phyloP scores from a whole-genome alignment of 2,113 vertebrate genomes.

The Sceloporus tristichus region DNA sequence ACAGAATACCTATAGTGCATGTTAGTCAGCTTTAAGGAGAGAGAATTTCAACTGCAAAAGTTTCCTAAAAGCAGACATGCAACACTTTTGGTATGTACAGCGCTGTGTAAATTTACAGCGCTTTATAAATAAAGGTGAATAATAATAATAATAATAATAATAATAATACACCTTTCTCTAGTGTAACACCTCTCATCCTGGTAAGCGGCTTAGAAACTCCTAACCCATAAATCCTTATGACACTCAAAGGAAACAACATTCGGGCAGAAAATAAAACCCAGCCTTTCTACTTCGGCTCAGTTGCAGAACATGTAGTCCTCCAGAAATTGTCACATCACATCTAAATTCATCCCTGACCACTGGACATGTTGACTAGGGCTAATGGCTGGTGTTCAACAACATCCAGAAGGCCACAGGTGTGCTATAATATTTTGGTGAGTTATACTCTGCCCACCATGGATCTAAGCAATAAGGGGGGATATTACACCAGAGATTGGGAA shows the following conservation, averaged over 20 bases:
- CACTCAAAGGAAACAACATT: not conserved
- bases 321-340: not conserved
- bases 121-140: no score
- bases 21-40: not conserved
- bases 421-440: not conserved
- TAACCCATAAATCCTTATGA: not conserved
- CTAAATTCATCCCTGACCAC: not conserved
- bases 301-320: not conserved
- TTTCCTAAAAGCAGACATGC: not conserved
- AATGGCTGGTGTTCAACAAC: not conserved
- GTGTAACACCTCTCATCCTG: not conserved
- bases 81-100: not conserved
- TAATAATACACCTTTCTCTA: not conserved
- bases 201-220: not conserved
- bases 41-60: not conserved
- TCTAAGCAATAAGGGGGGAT: not conserved
- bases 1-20: not conserved
- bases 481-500: not conserved
- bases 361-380: not conserved
- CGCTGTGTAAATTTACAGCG: no score
- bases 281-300: not conserved
- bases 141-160: no score
- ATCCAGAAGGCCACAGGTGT: not conserved
- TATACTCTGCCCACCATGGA: not conserved
- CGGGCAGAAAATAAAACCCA: not conserved